Percentiles rank a stretch among this genome's conserved stretches.
These are phyloP conservation scores for Poeciliopsis retropinna DNA, from an alignment of 2,113 vertebrate genomes.

Conservation along the genomic window DNA sequence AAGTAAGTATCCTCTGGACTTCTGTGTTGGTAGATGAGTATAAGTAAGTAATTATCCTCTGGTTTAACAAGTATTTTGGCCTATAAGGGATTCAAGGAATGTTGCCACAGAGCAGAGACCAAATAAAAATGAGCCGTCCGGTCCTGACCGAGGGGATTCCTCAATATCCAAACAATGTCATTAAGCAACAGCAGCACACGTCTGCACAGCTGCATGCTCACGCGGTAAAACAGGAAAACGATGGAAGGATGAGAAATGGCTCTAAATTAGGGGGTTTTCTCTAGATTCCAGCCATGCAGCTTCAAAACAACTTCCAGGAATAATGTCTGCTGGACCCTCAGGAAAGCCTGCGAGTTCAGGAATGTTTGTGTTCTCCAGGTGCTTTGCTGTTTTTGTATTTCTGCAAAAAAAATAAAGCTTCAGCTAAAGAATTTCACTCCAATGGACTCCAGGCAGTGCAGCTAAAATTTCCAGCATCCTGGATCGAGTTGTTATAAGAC, in stretches of 20 bases:
- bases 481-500: slow-evolving; percentile 37
- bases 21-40: no score
- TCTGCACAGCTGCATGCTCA: slow-evolving; percentile 38
- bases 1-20: no score
- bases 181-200: background rate
- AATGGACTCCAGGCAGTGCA: background rate
- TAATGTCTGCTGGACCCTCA: background rate
- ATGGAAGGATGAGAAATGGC: background rate
- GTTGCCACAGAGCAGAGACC: slow-evolving; percentile 9
- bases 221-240: slow-evolving; percentile 18
- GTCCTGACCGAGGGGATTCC: slow-evolving; percentile 9
- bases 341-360: slow-evolving; percentile 20
- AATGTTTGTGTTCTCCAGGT: background rate
- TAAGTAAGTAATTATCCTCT: no score
- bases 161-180: slow-evolving; percentile 12
- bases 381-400: background rate
- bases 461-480: slow-evolving; percentile 16
- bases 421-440: background rate
- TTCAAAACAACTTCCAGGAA: background rate
- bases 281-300: slow-evolving; percentile 40
- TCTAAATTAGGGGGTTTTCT: slow-evolving; percentile 5
- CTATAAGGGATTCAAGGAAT: slow-evolving; percentile 25
- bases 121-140: slow-evolving; percentile 21
- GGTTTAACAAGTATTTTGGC: background rate
- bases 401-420: background rate